These are phyloP conservation scores for Idaea aversata DNA, from an alignment of 2,888 invertebrate species.

Conservation along the genomic window DNA sequence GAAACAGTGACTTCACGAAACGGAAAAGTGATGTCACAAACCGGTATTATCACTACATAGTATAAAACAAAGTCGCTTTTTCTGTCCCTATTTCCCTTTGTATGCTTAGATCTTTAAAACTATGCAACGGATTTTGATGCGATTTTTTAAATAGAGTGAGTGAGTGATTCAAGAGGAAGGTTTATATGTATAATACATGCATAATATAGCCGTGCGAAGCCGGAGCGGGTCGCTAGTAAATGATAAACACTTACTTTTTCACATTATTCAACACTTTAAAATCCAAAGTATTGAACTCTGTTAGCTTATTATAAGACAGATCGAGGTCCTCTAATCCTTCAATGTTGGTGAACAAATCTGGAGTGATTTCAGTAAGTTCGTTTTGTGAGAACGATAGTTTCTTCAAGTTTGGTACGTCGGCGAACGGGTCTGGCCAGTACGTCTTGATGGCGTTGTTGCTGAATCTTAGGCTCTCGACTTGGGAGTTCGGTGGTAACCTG, in stretches of 20 bases:
- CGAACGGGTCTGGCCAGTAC: constrained; percentile 73
- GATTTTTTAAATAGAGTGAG: no score
- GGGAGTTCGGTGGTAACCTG: constrained; percentile 69
- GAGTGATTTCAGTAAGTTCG: constrained; percentile 64
- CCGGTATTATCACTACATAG: no score
- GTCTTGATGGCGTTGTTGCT: constrained; percentile 67
- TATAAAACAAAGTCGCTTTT: no score
- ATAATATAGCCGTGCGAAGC: no score
- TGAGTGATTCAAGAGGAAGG: no score
- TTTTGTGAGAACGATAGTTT: constrained; percentile 74
- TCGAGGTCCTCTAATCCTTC: constrained; percentile 69
- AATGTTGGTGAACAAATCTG: constrained; percentile 70
- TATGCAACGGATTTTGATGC: no score
- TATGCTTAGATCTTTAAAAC: no score
- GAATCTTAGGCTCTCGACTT: constrained; percentile 63
- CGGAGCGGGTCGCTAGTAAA: no score
- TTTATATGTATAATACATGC: no score
- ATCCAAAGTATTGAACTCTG: constrained; percentile 58
- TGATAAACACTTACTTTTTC: constrained; percentile 35
- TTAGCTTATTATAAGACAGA: constrained; percentile 73
- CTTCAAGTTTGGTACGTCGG: constrained; percentile 58
- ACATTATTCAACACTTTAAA: constrained; percentile 58
- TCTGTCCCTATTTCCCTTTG: no score
- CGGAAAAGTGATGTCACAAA: no score
- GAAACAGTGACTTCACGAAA: no score